Percentiles rank a stretch among this genome's conserved stretches.
Conservation (phyloP, 2,113 vertebrate species). For the Choloepus hoffmanni region DNA sequence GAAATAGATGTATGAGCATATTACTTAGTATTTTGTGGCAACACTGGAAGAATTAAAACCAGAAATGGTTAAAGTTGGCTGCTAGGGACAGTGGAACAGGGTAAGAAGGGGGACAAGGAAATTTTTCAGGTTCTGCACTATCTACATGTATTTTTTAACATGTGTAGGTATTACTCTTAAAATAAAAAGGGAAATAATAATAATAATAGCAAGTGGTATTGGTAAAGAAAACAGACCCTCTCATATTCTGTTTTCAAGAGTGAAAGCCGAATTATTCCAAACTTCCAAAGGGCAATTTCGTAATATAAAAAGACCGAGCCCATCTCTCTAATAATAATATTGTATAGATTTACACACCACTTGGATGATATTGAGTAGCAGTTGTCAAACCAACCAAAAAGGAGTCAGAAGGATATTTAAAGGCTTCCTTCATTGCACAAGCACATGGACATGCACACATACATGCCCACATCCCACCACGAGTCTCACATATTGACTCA, state of each 20-base stretch:
- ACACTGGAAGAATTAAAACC: not conserved
- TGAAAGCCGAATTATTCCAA: not conserved
- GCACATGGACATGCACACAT: not conserved
- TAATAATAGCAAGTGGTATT: not conserved
- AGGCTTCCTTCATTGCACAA: not conserved
- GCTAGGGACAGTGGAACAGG: not conserved
- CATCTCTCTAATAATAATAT: conserved; percentile 2
- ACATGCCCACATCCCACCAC: not conserved
- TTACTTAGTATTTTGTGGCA: not conserved
- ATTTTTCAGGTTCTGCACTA: not conserved
- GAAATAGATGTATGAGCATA: not conserved
- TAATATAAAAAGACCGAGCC: not conserved
- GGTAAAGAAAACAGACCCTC: not conserved
- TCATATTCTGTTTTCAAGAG: not conserved
- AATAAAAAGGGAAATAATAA: conserved; percentile 31
- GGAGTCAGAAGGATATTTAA: not conserved
- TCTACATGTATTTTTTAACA: not conserved
- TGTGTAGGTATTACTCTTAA: conserved; percentile 21
- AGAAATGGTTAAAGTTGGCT: not conserved
- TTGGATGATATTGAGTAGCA: not conserved
- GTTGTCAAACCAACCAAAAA: not conserved
- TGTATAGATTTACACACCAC: not conserved
- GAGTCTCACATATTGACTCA: not conserved
- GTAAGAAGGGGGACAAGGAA: not conserved
- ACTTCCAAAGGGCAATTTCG: not conserved